Evolutionary conservation across 2,888 invertebrate genomes (phyloP).

Genomic region (Keiferia lycopersicella): DNA sequence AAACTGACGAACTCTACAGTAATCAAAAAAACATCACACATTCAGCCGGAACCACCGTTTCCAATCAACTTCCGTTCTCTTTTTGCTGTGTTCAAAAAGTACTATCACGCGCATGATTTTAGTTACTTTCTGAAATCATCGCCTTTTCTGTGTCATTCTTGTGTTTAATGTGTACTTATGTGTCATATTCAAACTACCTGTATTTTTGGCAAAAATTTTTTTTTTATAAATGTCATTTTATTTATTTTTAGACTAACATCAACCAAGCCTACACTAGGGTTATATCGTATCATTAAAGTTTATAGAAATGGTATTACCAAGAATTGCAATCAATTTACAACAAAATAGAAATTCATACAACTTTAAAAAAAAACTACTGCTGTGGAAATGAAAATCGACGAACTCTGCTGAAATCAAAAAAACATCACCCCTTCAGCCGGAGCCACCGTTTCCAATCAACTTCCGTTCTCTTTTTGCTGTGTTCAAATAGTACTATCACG

Average conservation of each 20-base stretch:
- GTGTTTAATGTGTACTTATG: too few species aligned
- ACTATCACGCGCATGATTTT: too few species aligned
- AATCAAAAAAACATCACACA: slow-evolving; percentile 19
- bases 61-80: slow-evolving; percentile 4
- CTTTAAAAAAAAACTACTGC: background rate
- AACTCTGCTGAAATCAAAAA: slow-evolving; percentile 10
- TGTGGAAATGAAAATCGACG: slow-evolving; percentile 8
- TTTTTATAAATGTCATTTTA: too few species aligned
- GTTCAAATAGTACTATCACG: background rate
- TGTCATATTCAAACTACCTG: too few species aligned
- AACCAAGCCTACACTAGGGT: too few species aligned
- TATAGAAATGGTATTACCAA: too few species aligned
- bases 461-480: slow-evolving; percentile 2
- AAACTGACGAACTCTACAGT: background rate
- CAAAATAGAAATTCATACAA: background rate
- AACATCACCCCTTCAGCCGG: slow-evolving; percentile 14
- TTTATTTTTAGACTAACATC: too few species aligned
- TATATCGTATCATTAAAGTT: too few species aligned
- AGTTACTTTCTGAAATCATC: too few species aligned
- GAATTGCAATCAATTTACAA: too few species aligned
- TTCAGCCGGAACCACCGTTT: slow-evolving; percentile 12
- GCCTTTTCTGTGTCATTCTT: too few species aligned
- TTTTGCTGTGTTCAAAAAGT: slow-evolving; percentile 3
- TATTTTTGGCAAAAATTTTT: too few species aligned
- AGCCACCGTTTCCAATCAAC: slow-evolving; percentile 8